phyloP scores from a whole-genome alignment of 2,113 vertebrate species.

The Drymodes brunneopygia region DNA sequence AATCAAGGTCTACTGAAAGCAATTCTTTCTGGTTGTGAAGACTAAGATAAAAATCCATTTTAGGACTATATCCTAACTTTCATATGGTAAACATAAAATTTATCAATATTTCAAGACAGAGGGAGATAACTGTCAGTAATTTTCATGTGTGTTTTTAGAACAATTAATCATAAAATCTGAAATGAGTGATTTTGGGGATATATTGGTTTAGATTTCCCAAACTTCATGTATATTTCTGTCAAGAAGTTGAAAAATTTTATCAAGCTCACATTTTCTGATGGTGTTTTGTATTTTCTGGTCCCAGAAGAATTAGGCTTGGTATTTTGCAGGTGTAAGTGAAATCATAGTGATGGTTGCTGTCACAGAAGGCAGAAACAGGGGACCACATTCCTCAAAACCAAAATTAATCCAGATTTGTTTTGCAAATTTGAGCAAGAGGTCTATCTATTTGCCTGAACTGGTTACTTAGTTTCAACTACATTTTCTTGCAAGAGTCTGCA shows the following conservation, averaged over 20 bases:
- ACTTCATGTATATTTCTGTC: background rate
- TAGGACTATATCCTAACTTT: background rate
- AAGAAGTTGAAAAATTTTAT: background rate
- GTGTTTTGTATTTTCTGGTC: background rate
- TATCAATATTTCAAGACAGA: background rate
- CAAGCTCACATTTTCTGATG: background rate
- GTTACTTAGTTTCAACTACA: background rate
- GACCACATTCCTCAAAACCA: background rate
- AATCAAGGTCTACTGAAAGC: background rate
- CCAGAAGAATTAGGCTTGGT: background rate
- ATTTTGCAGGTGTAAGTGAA: background rate
- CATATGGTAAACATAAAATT: background rate
- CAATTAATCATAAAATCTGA: background rate
- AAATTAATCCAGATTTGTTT: background rate
- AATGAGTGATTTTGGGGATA: background rate
- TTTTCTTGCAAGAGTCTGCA: background rate
- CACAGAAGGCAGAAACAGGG: background rate
- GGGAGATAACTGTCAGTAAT: background rate
- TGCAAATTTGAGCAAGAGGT: background rate
- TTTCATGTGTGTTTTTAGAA: background rate
- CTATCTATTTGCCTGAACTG: background rate
- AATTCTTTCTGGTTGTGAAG: background rate
- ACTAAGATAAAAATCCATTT: background rate
- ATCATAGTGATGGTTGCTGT: background rate
- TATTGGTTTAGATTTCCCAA: background rate